Evolutionary conservation across 2,797 vertebrate genomes (phyloP), one percentile per base, ranked within the genome.

Genomic region (Gymnocypris eckloni): DNA sequence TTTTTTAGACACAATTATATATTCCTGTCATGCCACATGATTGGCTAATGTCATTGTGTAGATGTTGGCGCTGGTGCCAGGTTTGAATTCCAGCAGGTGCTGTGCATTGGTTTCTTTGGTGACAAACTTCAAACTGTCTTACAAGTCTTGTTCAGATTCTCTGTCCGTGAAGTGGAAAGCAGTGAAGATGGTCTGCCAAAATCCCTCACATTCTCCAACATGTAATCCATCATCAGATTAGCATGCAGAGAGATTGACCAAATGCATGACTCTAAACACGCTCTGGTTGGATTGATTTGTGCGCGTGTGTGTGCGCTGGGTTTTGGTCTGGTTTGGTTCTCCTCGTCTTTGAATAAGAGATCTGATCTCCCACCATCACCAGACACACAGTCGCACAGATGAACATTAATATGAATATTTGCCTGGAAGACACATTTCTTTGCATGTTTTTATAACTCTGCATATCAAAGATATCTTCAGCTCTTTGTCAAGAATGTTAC

Each of bases 391-490:
- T 80, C 48, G 86, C 84, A 86, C 87, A 90, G 87, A 90, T 90
- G 89, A 87, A 82, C 84, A 90, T 90, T 85, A 90, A 89, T 90
- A 87, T 90, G 84, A 89, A 89, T 90, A 43, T 82, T 67, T 84
- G 81, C 76, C 28, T 56, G 66, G 45, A 83, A 76, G 61, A 76
- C 59, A 48, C 59, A 73, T 77, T 81, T 83, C 67, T 78, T 78
- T 73, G 66, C 66, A 72, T 73, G 18, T 85, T 84, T 84, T 69
- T 78, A 41, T 76, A 54, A 28, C 28, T 75, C 45, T 77, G 13
- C 82, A 76, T 75, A 83, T 66, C 71, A 83, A 61, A 56, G 50
- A 71, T 72, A 39, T 59, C 52, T 72, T 6, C 22, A 41, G 79
- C 41, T 39, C 79, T 16, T 13, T 69, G 79, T 81, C 48, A 70